Base-by-base conservation (phyloP, 1,140 invertebrate genomes). In the Bombus waltoni region DNA sequence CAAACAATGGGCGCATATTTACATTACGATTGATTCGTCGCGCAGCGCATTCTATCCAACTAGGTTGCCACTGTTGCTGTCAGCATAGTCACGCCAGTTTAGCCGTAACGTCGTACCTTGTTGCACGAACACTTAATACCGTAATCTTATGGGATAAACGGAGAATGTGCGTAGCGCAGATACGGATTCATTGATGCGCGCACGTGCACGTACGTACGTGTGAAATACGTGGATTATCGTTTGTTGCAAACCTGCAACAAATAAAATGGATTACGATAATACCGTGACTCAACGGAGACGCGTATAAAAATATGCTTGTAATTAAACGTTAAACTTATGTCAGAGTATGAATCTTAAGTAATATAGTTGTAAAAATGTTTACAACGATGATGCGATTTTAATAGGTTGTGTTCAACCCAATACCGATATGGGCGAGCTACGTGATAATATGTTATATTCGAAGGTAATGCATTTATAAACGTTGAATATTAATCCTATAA, bases 51-150 rank as follows among this genome's bases (percentile, higher is more conserved):
- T 77, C 35, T 57, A 86, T 76, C 40, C 57, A 38, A 62, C 70
- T 76, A 72, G 82, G 85, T 84, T 81, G 82, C 72, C 72, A 72
- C 47, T n/a, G 72, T 68, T 40, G 47, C 53, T 59, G 73, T 42
- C 40, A 66, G 13, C 70, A 35, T 68, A 83, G 79, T 40, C 47
- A 47, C 53, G 89, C 73, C 77, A 81, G 85, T 91, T 89, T 85
- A 84, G 62, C 70, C 75, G 59, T 62, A 84, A 68, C 81, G 84
- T 85, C 85, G 83, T 87, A 83, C 83, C 87, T 86, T 87, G 81
- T 74, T 75, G 76, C 87, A 89, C 90, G 89, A 91, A 89, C 91
- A 88, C 88, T 86, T 89, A 91, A 91, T 90, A 71, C 74, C 68
- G 80, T 89, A 89, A 92, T 91, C 87, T 90, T 86, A 83, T 53